phyloP scores from a whole-genome alignment of 2,797 vertebrate species.

The Premnoplex brunnescens region DNA sequence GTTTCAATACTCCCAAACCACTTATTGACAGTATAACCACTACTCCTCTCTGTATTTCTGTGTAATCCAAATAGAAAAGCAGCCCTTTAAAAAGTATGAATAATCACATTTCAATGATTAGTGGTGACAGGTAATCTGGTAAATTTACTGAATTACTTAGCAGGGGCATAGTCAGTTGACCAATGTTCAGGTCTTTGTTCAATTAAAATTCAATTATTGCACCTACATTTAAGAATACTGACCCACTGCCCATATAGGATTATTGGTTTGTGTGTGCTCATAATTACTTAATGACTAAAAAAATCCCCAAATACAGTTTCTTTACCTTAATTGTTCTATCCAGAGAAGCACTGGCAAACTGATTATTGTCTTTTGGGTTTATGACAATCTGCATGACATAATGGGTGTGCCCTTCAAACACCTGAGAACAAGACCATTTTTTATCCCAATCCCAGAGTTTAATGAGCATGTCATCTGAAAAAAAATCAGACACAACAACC shows the following conservation, averaged over 20 bases:
- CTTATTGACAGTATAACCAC: neutral
- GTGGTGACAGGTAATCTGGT: neutral
- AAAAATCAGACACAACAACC: neutral
- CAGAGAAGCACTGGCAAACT: constrained; percentile 96
- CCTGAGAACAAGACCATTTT: constrained; percentile 97
- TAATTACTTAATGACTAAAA: neutral
- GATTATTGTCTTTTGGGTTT: constrained; percentile 98
- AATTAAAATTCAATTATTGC: neutral
- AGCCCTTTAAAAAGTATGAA: neutral
- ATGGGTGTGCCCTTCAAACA: constrained; percentile 98
- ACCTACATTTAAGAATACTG: neutral
- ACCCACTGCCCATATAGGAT: neutral
- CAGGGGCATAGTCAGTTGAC: neutral
- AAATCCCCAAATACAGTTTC: neutral
- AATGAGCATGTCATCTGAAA: constrained; percentile 96
- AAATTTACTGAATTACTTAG: neutral
- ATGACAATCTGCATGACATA: constrained; percentile 99
- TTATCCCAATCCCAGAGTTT: constrained; percentile 99
- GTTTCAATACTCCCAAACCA: neutral
- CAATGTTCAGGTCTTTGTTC: neutral
- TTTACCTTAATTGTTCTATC: constrained; percentile 96
- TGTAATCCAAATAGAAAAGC: neutral
- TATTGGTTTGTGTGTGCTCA: neutral
- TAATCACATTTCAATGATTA: neutral
- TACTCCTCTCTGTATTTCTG: neutral